Evolutionary conservation across 2,797 vertebrate genomes (phyloP).

Genomic region (Mus spretus): DNA sequence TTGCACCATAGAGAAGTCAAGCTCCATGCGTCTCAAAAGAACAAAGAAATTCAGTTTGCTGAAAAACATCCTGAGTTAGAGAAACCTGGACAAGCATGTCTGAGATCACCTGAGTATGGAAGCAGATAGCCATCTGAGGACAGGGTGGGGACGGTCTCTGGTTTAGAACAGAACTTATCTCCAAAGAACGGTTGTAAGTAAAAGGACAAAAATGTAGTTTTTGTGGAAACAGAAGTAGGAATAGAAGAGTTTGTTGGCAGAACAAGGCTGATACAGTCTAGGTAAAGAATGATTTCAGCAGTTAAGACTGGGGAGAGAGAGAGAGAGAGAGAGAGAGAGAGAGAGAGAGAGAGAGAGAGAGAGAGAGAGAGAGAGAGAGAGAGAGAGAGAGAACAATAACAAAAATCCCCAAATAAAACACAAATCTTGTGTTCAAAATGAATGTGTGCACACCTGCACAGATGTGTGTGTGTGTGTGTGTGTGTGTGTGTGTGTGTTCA

Average conservation of each 20-base stretch:
- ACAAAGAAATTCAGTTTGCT: conserved; percentile 23
- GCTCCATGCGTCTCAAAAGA: background rate
- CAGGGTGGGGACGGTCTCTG: background rate
- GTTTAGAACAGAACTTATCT: background rate
- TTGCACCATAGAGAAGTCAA: background rate
- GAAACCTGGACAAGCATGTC: background rate
- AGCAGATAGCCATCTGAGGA: background rate
- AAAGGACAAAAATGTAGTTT: background rate
- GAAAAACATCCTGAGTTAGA: background rate
- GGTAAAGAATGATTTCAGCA: background rate
- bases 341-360: background rate
- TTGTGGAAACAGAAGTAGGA: background rate
- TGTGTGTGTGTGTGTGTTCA: background rate
- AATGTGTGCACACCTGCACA: background rate
- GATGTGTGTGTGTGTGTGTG: background rate
- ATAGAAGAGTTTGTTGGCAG: background rate
- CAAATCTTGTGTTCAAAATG: background rate
- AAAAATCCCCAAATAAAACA: background rate
- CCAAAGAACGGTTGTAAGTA: background rate
- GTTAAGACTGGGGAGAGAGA: background rate
- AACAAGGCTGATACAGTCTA: background rate
- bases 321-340: background rate
- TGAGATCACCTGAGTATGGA: background rate
- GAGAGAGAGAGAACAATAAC: background rate
- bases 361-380: too few relatives aligned